phyloP scores from a whole-genome alignment of 2,113 vertebrate genomes.

The Myotis brandtii region DNA sequence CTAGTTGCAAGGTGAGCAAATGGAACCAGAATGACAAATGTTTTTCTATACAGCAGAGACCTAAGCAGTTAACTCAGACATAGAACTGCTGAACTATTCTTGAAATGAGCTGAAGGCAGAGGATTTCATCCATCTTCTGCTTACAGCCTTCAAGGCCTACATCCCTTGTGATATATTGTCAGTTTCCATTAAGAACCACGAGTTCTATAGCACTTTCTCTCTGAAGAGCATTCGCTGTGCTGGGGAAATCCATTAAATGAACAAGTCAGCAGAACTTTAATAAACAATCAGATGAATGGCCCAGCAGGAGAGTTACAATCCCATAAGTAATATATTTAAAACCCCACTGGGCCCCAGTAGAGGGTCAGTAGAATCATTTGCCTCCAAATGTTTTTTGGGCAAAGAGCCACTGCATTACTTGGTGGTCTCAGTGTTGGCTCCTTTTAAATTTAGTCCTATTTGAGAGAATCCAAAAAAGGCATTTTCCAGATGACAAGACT shows the following conservation, averaged over 20 bases:
- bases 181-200: conserved; percentile 17
- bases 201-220: not conserved
- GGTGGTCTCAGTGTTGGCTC: not conserved
- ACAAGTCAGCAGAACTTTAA: not conserved
- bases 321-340: conserved; percentile 60
- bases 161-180: not conserved
- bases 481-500: conserved; percentile 28
- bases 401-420: conserved; percentile 32
- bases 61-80: not conserved
- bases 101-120: not conserved
- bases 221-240: not conserved
- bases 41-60: not conserved
- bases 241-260: not conserved
- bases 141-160: not conserved
- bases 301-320: not conserved
- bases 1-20: not conserved
- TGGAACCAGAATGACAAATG: not conserved
- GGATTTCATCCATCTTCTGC: not conserved
- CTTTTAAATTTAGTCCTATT: conserved; percentile 33
- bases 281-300: conserved; percentile 44
- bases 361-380: conserved; percentile 25
- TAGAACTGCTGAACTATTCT: not conserved
- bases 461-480: not conserved
- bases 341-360: not conserved
- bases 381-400: conserved; percentile 1